Evolutionary conservation across 2,888 invertebrate genomes (phyloP).

Genomic region (Ectemnius lituratus): DNA sequence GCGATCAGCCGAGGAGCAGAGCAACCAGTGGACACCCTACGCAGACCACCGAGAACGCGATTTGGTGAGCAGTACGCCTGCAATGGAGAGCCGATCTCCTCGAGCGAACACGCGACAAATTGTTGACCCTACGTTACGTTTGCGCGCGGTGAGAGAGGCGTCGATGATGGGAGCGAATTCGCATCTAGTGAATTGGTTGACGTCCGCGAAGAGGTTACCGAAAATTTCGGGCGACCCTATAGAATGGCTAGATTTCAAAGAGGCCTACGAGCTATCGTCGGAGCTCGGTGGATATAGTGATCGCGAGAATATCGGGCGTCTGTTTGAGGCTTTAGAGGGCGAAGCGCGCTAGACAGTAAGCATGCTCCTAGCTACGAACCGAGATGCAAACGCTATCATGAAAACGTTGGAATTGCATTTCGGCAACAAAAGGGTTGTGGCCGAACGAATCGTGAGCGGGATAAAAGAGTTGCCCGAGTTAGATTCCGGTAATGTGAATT

Average conservation of each 20-base stretch:
- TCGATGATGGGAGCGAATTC: not conserved
- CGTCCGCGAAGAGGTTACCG: not conserved
- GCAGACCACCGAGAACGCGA: too few species aligned
- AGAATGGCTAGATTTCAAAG: constrained; percentile 1
- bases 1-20: too few species aligned
- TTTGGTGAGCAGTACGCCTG: too few species aligned
- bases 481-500: not conserved
- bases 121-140: not conserved
- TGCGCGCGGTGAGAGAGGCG: not conserved
- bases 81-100: too few species aligned
- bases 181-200: not conserved
- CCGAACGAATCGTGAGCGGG: not conserved
- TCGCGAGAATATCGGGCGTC: not conserved
- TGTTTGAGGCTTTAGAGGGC: not conserved
- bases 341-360: not conserved
- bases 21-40: too few species aligned
- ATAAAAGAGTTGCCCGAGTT: not conserved
- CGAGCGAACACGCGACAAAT: too few species aligned
- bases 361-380: not conserved
- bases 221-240: not conserved
- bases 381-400: not conserved
- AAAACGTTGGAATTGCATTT: constrained; percentile 2
- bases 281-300: not conserved
- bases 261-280: not conserved
- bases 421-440: not conserved